Evolutionary conservation across 2,888 invertebrate species (phyloP).

Genomic region (Melanophora roralis): DNA sequence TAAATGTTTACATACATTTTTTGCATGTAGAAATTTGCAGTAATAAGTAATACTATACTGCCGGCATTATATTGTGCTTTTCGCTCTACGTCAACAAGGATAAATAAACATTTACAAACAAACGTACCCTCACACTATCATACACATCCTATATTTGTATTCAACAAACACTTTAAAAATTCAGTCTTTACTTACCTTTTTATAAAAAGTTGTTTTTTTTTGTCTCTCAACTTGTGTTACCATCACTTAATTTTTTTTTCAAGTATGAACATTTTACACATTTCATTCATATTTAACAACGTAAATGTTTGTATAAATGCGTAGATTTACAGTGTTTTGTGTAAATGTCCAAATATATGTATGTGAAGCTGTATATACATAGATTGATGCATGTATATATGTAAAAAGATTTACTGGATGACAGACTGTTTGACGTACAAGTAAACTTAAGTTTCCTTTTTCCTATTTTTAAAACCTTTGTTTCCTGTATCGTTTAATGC

Average conservation of each 20-base stretch:
- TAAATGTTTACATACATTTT: no score
- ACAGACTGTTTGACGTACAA: conserved; percentile 10
- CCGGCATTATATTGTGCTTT: conserved; percentile 14
- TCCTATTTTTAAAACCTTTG: conserved; percentile 34
- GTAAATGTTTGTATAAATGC: conserved; percentile 54
- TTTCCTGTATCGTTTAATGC: conserved; percentile 33
- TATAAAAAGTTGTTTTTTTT: conserved; percentile 28
- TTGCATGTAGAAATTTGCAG: no score
- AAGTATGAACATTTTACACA: neutral
- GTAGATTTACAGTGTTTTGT: conserved; percentile 16
- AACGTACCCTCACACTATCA: neutral
- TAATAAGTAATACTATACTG: conserved; percentile 18
- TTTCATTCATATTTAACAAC: conserved; percentile 47
- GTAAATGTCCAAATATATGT: neutral
- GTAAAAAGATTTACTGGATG: conserved; percentile 18
- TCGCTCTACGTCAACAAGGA: neutral
- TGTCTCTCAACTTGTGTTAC: neutral
- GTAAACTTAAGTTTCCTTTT: conserved; percentile 42
- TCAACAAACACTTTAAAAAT: neutral
- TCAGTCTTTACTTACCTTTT: conserved; percentile 44
- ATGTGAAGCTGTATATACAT: no score
- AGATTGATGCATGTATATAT: neutral
- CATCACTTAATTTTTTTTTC: conserved; percentile 31
- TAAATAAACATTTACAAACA: neutral
- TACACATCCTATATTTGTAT: neutral